phyloP scores from a whole-genome alignment of 2,888 invertebrate species.

The Macaria notata region DNA sequence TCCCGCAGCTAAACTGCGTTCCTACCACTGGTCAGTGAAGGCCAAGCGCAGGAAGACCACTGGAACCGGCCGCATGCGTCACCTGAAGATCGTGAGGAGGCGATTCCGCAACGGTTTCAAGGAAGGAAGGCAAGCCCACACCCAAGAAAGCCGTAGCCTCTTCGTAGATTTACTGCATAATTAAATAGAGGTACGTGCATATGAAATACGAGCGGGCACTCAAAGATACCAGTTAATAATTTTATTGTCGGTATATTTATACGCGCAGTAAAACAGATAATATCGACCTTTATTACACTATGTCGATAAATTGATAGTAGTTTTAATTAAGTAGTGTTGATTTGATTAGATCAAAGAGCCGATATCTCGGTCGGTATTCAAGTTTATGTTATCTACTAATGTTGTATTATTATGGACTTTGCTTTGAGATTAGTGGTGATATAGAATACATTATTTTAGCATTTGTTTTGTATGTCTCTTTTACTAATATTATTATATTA shows the following conservation, averaged over 20 bases:
- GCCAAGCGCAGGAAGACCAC: constrained; percentile 99
- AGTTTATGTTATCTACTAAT: not conserved
- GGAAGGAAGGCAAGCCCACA: constrained; percentile 88
- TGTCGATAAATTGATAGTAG: constrained; percentile 10
- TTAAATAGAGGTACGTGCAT: not conserved
- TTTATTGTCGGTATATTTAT: constrained; percentile 10
- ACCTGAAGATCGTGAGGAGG: constrained; percentile 96
- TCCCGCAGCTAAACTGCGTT: constrained; percentile 95
- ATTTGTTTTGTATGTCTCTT: too few species aligned
- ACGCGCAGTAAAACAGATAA: constrained; percentile 18
- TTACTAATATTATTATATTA: too few species aligned
- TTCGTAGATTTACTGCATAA: constrained; percentile 71
- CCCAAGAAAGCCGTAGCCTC: constrained; percentile 84
- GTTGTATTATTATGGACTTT: not conserved
- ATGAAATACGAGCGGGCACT: constrained; percentile 9
- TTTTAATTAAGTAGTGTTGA: constrained; percentile 16
- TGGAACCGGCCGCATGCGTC: constrained; percentile 98
- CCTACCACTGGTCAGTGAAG: constrained; percentile 99
- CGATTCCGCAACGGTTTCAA: constrained; percentile 94
- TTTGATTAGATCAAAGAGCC: constrained; percentile 10
- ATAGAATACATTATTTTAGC: too few species aligned
- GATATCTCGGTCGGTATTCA: constrained; percentile 4
- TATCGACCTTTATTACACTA: not conserved
- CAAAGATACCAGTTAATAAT: constrained; percentile 14
- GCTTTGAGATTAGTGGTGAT: too few species aligned